Base-by-base conservation (phyloP, 2,888 invertebrate species). In the Pseudanteris insignis region DNA sequence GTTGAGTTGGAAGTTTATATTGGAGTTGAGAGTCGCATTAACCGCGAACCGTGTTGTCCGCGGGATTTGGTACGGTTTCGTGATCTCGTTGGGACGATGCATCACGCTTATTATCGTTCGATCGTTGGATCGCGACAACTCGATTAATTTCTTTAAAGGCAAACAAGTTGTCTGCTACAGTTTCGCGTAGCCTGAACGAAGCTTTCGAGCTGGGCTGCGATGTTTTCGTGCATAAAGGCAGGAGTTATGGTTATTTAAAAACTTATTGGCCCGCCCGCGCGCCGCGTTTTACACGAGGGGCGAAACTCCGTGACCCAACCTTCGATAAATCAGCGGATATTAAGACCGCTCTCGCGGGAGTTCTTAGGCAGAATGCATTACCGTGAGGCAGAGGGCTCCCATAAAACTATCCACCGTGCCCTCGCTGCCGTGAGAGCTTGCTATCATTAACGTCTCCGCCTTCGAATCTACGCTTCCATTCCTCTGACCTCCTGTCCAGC, bases 221-320 rank as follows among this genome's bases (percentile, higher is more conserved):
- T 71, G 66, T 66, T 70, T 75, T 72, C 70, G 69, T 60, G 70
- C 74, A 75, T 76, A 77, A 77, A 77, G 74, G 67, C 73, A 74
- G 69, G 72, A 77, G 75, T 77, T 77, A 77, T 77, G 76, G 76
- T 77, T 77, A 77, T 76, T 77, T 77, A 77, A 77, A 77, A 77
- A 77, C 76, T 75, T 76, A 77, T 77, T 77, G 77, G 77, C 77
- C 77, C 77, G 77, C 77, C 77, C 76, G 75, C 75, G 70, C 65
- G 70, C 65, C 70, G 70, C 68, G 70, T 69, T 72, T 70, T 69
- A 66, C 69, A 68, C 51, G 63, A 59, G 66, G 71, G 69, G 72
- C 71, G 68, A 73, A 72, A 68, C 72, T 68, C 70, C 73, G 67
- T 76, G 77, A 77, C 77, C 77, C 73, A 50, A 73, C 72, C 73